Conservation (phyloP, 2,888 invertebrate genomes). For the Drosophila barbarae region DNA sequence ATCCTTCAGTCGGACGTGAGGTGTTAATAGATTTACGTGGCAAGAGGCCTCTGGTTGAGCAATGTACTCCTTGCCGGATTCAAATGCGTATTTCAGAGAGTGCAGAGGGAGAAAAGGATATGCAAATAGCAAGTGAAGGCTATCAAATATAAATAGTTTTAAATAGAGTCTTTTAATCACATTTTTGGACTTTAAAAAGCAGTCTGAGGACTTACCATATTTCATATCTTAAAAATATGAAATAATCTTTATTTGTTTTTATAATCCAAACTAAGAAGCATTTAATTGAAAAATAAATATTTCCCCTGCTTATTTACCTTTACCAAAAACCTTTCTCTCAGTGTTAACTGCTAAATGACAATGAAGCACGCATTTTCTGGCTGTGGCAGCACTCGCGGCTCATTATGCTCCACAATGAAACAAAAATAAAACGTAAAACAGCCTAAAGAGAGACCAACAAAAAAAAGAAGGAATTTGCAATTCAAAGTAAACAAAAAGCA, state of each 20-base stretch:
- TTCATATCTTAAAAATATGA: too few species aligned
- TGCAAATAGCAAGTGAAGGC: neutral
- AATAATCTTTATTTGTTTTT: neutral
- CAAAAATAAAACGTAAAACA: constrained; percentile 34
- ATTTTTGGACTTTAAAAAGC: too few species aligned
- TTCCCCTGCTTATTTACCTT: too few species aligned
- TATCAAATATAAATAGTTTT: too few species aligned
- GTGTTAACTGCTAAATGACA: constrained; percentile 38
- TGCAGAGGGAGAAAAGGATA: constrained; percentile 4
- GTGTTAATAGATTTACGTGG: constrained; percentile 75
- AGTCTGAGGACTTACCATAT: too few species aligned
- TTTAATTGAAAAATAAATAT: neutral
- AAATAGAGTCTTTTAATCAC: too few species aligned
- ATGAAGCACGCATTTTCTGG: constrained; percentile 51
- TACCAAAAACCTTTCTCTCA: neutral
- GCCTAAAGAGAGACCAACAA: constrained; percentile 9
- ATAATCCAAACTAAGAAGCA: too few species aligned
- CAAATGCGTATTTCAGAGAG: constrained; percentile 6
- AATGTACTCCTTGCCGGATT: constrained; percentile 45
- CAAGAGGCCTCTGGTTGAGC: constrained; percentile 39
- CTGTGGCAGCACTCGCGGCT: constrained; percentile 29
- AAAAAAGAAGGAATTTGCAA: constrained; percentile 33
- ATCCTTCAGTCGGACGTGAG: constrained; percentile 52
- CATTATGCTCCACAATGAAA: constrained; percentile 45
- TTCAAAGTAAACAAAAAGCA: constrained; percentile 34